Base-by-base conservation (phyloP, 2,797 vertebrate genomes). In the Nothura maculosa region DNA sequence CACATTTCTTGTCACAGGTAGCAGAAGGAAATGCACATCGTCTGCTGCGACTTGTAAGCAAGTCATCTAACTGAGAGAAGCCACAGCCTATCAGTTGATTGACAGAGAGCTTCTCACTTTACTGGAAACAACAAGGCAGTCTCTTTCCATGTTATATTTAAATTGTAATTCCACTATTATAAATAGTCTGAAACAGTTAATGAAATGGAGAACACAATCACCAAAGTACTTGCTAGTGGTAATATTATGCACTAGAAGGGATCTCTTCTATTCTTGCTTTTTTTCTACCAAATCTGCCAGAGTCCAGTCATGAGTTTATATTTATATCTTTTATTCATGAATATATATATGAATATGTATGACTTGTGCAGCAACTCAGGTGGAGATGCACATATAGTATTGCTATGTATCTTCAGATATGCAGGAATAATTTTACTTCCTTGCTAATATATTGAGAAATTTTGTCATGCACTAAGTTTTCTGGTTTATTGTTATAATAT, bases 91-190 rank as follows among this genome's bases (percentile, higher is more conserved):
- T 93, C 87, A 62, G 17, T 70, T 92, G 68, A 87, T 93, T 91
- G 85, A 91, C 87, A 85, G 47, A 34, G 63, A 88, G 75, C 52
- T 90, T 95, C 92, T 95, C 91, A 88, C 91, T 94, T 90, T 28
- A 72, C 83, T 90, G 68, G 89, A 58, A 96, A 78, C 91, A 97
- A 81, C 90, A 89, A 85, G 72, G n/a, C 21, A 24, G 60, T 75
- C 64, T 81, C 91, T 89, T 91, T 86, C 80, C 72, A 85, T 75
- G 55, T 85, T 93, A 25, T 57, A 45, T 85, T 24, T 88, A 52
- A 91, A 80, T 22, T 60, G 36, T 74, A 80, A 92, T 92, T 90
- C 24, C 45, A 66, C 81, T 78, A 13, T 55, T 12, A 48, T 88
- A 84, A 91, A 89, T 72, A 60, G 36, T 86, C 36, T 45, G 28